Evolutionary conservation across 2,888 invertebrate species (phyloP).

Genomic region (Himalopsyche anomala): DNA sequence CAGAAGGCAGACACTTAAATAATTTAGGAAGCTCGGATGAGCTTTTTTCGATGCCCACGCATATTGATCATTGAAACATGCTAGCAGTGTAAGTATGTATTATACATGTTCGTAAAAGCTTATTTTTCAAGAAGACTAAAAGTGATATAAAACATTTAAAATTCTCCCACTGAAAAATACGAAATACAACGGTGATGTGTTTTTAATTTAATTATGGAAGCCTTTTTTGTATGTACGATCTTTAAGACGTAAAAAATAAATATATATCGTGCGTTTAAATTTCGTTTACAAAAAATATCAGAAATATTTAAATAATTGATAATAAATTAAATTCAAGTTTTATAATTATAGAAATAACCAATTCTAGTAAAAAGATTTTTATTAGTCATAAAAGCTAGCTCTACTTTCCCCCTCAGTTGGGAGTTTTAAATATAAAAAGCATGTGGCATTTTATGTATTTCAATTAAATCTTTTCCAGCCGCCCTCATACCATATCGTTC

Average conservation of each 20-base stretch:
- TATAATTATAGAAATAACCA: too few relatives aligned
- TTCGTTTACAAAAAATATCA: too few relatives aligned
- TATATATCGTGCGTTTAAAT: too few relatives aligned
- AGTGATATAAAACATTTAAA: neutral
- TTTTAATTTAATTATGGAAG: neutral
- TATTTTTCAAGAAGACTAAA: neutral
- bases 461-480: too few relatives aligned
- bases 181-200: neutral
- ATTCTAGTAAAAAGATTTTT: too few relatives aligned
- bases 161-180: neutral
- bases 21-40: neutral
- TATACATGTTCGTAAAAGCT: neutral
- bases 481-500: too few relatives aligned
- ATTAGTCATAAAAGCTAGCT: too few relatives aligned
- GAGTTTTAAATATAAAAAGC: too few relatives aligned
- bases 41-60: constrained; percentile 36
- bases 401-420: too few relatives aligned
- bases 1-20: constrained; percentile 11
- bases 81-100: neutral
- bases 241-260: neutral
- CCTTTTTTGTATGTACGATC: neutral
- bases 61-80: neutral
- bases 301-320: too few relatives aligned
- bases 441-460: too few relatives aligned
- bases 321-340: too few relatives aligned